Evolutionary conservation across 2,797 vertebrate genomes (phyloP).

Genomic region (Lithobates sylvaticus): DNA sequence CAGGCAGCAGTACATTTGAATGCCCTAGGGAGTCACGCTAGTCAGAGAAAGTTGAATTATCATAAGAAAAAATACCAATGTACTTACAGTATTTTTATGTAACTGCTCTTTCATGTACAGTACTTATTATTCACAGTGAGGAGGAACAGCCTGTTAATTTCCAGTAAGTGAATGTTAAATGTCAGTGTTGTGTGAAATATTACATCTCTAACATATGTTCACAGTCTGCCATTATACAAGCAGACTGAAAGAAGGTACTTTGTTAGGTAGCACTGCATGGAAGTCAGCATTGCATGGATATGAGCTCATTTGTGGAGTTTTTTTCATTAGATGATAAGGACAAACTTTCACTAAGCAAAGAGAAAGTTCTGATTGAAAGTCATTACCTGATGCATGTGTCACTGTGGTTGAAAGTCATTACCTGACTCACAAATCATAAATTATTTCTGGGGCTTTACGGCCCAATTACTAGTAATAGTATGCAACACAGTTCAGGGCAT

Average conservation of each 20-base stretch:
- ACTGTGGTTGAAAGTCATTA: no score
- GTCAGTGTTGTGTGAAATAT: conserved; percentile 43
- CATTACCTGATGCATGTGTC: no score
- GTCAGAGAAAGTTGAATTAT: not conserved
- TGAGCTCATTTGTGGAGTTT: not conserved
- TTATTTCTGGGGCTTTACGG: no score
- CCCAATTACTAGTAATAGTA: no score
- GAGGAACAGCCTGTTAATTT: conserved; percentile 3
- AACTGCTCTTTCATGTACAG: not conserved
- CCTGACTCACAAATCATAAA: no score
- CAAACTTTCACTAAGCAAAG: not conserved
- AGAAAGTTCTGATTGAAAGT: no score
- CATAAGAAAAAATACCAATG: no score
- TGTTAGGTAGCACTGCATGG: not conserved
- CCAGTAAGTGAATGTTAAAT: conserved; percentile 27
- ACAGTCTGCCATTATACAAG: not conserved
- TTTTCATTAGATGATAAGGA: not conserved
- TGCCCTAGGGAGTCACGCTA: no score
- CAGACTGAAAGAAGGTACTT: not conserved
- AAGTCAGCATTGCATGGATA: not conserved
- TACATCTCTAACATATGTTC: conserved; percentile 46
- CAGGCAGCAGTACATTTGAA: no score
- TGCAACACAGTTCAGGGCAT: no score
- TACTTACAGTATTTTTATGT: no score
- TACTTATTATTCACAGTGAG: not conserved